Conservation (phyloP, 2,797 vertebrate species). For the Pitangus sulphuratus region DNA sequence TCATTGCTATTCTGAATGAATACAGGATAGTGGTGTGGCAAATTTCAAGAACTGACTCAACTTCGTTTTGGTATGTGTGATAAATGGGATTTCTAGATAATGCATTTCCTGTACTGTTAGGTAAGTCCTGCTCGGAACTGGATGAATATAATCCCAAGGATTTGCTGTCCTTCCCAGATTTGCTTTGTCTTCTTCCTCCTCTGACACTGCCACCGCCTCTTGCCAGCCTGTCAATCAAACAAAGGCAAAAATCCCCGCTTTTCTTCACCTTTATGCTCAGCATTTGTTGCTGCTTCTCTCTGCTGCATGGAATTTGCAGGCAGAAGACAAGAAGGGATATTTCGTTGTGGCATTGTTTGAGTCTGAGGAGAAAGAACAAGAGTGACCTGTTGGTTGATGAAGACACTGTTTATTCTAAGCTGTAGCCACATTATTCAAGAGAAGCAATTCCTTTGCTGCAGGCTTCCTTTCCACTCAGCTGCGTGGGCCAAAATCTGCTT, state of each 20-base stretch:
- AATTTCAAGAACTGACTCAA: not conserved
- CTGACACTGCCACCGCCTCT: not conserved
- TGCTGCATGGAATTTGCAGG: not conserved
- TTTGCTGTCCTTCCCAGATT: not conserved
- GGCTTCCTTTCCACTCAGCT: not conserved
- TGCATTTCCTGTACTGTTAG: not conserved
- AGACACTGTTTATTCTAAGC: not conserved
- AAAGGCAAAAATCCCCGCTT: not conserved
- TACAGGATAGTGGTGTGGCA: not conserved
- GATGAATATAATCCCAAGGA: not conserved
- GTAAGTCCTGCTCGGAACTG: not conserved
- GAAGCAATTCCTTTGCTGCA: not conserved
- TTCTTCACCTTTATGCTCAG: not conserved
- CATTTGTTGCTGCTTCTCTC: not conserved
- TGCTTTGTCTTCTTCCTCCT: not conserved
- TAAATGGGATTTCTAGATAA: constrained; percentile 30
- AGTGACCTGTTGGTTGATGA: not conserved
- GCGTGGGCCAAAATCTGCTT: not conserved
- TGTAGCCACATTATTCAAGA: not conserved
- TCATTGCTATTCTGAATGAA: not conserved
- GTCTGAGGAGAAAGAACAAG: not conserved
- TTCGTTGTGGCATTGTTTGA: not conserved
- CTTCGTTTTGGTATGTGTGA: not conserved
- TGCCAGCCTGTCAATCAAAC: not conserved
- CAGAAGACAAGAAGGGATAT: not conserved